Percentiles rank a stretch among this genome's conserved stretches.
Conservation (phyloP, 2,113 vertebrate species). For the Camelus bactrianus region DNA sequence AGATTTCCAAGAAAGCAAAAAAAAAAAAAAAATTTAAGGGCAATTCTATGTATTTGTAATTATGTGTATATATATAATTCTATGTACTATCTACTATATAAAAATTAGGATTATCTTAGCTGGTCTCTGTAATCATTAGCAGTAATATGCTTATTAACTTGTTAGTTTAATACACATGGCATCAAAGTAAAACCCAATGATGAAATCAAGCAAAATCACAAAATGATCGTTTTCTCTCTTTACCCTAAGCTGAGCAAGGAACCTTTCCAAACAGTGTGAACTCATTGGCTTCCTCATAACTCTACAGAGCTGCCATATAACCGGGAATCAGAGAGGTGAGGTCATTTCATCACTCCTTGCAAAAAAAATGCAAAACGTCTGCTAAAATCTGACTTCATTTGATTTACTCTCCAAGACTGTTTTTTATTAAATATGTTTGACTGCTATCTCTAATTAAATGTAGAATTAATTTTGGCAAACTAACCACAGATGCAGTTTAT, state of each 20-base stretch:
- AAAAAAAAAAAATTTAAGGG: not conserved
- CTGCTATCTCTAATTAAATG: constrained; percentile 93
- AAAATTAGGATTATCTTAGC: constrained; percentile 43
- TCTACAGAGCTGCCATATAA: constrained; percentile 74
- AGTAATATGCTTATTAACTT: constrained; percentile 61
- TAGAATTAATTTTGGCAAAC: constrained; percentile 93
- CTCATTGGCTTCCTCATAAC: constrained; percentile 72
- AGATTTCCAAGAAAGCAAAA: not conserved
- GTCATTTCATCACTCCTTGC: constrained; percentile 80
- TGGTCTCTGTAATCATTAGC: constrained; percentile 61
- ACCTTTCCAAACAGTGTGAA: constrained; percentile 77
- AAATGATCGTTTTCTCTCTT: constrained; percentile 79
- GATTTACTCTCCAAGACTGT: constrained; percentile 90
- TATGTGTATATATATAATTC: not conserved
- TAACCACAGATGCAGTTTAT: constrained; percentile 91
- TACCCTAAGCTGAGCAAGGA: constrained; percentile 77
- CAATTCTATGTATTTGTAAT: not conserved
- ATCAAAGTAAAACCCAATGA: constrained; percentile 77
- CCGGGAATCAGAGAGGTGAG: constrained; percentile 83
- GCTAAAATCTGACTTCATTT: constrained; percentile 89
- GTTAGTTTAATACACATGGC: constrained; percentile 59
- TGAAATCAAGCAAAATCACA: constrained; percentile 79
- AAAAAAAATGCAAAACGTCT: constrained; percentile 77
- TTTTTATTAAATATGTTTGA: constrained; percentile 93
- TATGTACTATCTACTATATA: not conserved